phyloP scores from a whole-genome alignment of 1,140 invertebrate species.

The Aphaenogaster rudis region DNA sequence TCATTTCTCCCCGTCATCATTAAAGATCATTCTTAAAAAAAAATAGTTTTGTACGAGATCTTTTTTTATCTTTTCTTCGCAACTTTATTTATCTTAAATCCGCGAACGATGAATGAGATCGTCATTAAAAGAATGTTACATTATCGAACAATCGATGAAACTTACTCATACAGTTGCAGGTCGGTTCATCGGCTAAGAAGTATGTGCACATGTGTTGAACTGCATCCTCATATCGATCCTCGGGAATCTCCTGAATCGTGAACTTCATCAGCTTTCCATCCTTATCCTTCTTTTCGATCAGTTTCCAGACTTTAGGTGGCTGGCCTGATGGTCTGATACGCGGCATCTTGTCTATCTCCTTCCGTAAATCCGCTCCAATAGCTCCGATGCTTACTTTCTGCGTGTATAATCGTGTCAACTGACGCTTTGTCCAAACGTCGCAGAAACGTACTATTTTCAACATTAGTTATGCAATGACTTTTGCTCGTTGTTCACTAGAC shows the following conservation, averaged over 20 bases:
- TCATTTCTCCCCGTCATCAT: background rate
- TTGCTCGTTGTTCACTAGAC: background rate
- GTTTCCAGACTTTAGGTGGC: slow-evolving; percentile 73
- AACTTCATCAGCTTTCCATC: slow-evolving; percentile 69
- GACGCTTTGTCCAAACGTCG: background rate
- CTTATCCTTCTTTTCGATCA: slow-evolving; percentile 42
- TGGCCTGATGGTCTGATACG: slow-evolving; percentile 64
- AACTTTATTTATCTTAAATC: background rate
- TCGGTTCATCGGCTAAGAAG: slow-evolving; percentile 80
- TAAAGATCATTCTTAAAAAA: background rate
- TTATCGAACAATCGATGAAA: background rate
- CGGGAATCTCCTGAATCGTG: slow-evolving; percentile 82
- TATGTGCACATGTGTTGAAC: slow-evolving; percentile 79
- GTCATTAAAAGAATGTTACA: background rate
- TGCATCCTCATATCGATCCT: slow-evolving; percentile 80
- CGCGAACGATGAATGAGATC: background rate
- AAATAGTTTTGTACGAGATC: background rate
- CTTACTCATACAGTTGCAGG: slow-evolving; percentile 75
- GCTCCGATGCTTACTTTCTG: background rate
- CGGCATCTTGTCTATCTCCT: background rate
- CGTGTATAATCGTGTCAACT: background rate
- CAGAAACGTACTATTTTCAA: background rate
- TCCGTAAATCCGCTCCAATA: background rate
- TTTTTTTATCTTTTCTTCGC: background rate
- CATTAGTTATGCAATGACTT: background rate